These are phyloP conservation scores for Goniozus legneri DNA, from an alignment of 1,140 invertebrate genomes.

Conservation along the genomic window DNA sequence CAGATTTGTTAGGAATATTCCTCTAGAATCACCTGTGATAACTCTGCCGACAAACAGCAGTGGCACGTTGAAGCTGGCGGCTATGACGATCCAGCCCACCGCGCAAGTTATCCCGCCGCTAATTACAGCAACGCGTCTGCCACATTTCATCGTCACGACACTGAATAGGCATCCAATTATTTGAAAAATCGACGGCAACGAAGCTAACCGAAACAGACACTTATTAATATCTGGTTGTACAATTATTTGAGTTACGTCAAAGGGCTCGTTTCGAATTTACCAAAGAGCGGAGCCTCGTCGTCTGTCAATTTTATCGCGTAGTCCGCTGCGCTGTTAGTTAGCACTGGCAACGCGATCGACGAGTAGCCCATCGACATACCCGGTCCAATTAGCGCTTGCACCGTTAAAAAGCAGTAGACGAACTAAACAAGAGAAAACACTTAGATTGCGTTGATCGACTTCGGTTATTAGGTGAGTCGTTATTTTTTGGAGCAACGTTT, in stretches of 20 bases:
- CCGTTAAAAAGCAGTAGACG: slow-evolving; percentile 13
- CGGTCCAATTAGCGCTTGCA: slow-evolving; percentile 12
- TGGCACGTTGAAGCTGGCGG: slow-evolving; percentile 26
- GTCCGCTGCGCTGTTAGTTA: slow-evolving; percentile 13
- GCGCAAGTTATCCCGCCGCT: slow-evolving; percentile 41
- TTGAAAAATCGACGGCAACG: slow-evolving; percentile 14
- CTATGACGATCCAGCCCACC: slow-evolving; percentile 52
- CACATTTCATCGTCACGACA: slow-evolving; percentile 30
- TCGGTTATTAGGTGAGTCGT: no score
- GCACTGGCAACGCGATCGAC: slow-evolving; percentile 30
- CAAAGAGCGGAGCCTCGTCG: slow-evolving; percentile 17
- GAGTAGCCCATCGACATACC: slow-evolving; percentile 42
- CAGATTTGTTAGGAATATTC: background rate
- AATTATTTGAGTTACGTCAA: no score
- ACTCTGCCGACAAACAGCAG: slow-evolving; percentile 48
- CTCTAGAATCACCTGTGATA: slow-evolving; percentile 33
- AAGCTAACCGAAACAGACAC: slow-evolving; percentile 16
- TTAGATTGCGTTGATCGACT: no score
- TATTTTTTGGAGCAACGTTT: no score
- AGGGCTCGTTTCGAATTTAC: no score
- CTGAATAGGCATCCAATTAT: slow-evolving; percentile 15
- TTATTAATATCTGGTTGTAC: no score
- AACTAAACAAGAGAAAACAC: no score
- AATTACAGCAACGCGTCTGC: slow-evolving; percentile 48
- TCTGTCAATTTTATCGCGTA: slow-evolving; percentile 11